phyloP scores from a whole-genome alignment of 30 jellyfish, hydroid and myxozoan species.

The Nemopilema nomurai region DNA sequence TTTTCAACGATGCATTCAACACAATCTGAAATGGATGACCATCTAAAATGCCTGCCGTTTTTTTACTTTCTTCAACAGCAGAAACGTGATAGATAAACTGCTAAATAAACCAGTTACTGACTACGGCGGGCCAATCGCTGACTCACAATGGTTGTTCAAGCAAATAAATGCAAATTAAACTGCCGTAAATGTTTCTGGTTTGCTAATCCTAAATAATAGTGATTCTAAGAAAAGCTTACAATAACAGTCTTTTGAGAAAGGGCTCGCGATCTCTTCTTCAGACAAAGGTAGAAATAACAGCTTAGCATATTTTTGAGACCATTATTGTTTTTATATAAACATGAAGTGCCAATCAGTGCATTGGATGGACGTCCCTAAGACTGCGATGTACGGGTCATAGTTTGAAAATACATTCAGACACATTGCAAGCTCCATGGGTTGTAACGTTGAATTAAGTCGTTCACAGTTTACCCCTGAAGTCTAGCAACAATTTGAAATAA shows the following conservation, averaged over 20 bases:
- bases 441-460: slow-evolving; percentile 26
- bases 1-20: background rate
- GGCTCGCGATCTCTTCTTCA: background rate
- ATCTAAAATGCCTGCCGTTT: background rate
- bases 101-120: background rate
- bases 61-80: background rate
- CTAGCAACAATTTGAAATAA: slow-evolving; percentile 44
- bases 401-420: slow-evolving; percentile 24
- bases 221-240: background rate
- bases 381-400: slow-evolving; percentile 41
- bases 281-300: background rate
- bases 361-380: slow-evolving; percentile 45
- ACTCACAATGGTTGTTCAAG: background rate
- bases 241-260: background rate
- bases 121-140: background rate
- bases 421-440: slow-evolving; percentile 41
- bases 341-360: slow-evolving; percentile 35
- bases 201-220: background rate
- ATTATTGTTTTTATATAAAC: slow-evolving; percentile 15
- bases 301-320: background rate
- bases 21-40: background rate
- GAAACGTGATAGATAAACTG: background rate
- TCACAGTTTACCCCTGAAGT: slow-evolving; percentile 55
- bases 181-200: background rate
- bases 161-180: background rate